These are phyloP conservation scores for Echinometra lucunter DNA, from an alignment of 53 echinoderm and acorn worm species.

Conservation along the genomic window DNA sequence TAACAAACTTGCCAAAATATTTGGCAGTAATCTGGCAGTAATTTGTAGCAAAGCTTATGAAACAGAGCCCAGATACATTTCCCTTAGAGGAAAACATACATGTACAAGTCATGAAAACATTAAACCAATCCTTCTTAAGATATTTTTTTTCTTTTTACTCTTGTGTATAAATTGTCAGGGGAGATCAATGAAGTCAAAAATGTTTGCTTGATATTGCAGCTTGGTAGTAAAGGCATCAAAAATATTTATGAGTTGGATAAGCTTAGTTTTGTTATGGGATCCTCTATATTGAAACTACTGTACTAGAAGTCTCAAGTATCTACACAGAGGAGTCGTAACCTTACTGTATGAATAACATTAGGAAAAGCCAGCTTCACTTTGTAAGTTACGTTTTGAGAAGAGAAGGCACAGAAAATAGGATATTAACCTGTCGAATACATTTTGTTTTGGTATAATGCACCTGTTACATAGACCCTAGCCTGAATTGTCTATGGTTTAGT, in stretches of 20 bases:
- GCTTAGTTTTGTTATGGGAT: not conserved
- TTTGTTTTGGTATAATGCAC: no score
- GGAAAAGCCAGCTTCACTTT: no score
- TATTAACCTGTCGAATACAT: no score
- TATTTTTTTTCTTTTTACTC: not conserved
- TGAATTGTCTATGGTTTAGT: no score
- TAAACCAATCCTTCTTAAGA: no score
- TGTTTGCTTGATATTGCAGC: not conserved
- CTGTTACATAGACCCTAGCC: no score
- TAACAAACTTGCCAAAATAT: not conserved
- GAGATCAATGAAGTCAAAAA: not conserved
- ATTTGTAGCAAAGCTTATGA: not conserved
- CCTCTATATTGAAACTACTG: not conserved
- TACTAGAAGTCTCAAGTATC: not conserved
- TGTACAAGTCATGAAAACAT: no score
- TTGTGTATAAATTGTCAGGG: not conserved
- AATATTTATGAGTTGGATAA: not conserved
- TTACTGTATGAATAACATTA: no score
- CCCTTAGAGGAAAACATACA: not conserved
- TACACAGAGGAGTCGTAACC: not conserved
- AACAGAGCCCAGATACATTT: not conserved
- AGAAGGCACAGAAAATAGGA: no score
- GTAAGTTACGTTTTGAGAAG: no score
- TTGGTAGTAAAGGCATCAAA: not conserved
- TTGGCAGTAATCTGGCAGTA: not conserved